phyloP scores from a whole-genome alignment of 1,140 invertebrate species.

The Holcopasites calliopsidis region DNA sequence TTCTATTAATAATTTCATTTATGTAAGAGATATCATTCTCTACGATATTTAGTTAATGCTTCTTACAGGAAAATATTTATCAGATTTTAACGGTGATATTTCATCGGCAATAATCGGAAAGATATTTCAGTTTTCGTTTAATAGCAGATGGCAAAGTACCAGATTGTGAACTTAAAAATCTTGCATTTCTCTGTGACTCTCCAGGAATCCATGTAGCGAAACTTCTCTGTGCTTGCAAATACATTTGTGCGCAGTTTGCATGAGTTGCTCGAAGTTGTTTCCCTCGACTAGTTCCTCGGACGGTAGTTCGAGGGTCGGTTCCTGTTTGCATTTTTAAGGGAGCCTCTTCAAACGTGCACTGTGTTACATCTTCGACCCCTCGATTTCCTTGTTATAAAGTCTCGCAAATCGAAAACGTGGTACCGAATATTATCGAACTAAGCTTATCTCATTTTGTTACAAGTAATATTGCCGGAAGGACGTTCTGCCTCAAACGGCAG shows the following conservation, averaged over 20 bases:
- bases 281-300: constrained; percentile 11
- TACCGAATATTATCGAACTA: neutral
- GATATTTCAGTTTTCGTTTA: no score
- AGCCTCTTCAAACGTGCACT: neutral
- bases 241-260: constrained; percentile 10
- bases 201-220: neutral
- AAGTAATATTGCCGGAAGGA: no score
- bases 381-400: neutral
- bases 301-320: constrained; percentile 13
- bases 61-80: no score
- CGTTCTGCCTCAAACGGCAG: no score
- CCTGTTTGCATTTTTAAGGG: constrained; percentile 28
- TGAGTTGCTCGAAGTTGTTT: constrained; percentile 13
- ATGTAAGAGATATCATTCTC: no score
- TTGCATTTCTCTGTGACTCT: neutral
- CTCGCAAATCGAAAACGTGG: neutral
- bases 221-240: neutral
- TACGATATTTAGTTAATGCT: no score
- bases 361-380: neutral
- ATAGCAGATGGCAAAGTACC: neutral
- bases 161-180: no score
- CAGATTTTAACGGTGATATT: no score
- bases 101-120: no score
- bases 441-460: neutral
- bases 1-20: no score